These are phyloP conservation scores for Thalassaphorura encarpata DNA, from an alignment of 1,140 invertebrate species.

Conservation along the genomic window DNA sequence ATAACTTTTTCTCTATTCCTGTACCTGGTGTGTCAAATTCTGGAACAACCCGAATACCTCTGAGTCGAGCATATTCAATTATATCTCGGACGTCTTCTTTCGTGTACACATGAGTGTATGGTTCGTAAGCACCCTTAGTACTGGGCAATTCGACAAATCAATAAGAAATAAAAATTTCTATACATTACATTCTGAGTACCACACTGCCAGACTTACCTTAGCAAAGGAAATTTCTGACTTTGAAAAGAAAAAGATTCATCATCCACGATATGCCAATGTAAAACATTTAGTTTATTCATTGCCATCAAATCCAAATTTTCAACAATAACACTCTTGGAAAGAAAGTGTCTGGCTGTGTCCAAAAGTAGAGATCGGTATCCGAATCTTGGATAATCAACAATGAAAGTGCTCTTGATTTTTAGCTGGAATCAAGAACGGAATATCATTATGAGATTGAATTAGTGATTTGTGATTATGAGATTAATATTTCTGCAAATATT, in stretches of 20 bases:
- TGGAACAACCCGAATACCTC: conserved; percentile 77
- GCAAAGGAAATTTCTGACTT: conserved; percentile 59
- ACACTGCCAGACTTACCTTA: conserved; percentile 45
- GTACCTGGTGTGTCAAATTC: conserved; percentile 86
- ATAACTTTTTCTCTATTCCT: neutral
- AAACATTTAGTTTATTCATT: conserved; percentile 81
- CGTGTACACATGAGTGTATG: conserved; percentile 55
- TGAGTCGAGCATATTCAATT: conserved; percentile 62
- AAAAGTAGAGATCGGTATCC: conserved; percentile 64
- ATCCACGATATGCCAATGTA: conserved; percentile 92
- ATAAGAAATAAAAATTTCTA: neutral
- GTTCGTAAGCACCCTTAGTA: conserved; percentile 57
- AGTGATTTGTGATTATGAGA: no score
- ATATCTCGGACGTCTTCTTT: conserved; percentile 51
- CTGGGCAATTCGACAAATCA: conserved; percentile 37
- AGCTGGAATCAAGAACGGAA: no score
- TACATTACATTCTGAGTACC: conserved; percentile 1
- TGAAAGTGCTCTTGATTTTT: conserved; percentile 43
- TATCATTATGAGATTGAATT: no score
- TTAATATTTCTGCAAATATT: conserved; percentile 9
- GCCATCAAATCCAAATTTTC: conserved; percentile 68
- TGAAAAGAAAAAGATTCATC: conserved; percentile 83
- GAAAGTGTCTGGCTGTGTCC: conserved; percentile 72
- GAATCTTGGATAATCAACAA: conserved; percentile 62
- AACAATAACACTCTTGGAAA: conserved; percentile 52